Evolutionary conservation across 2,888 invertebrate species (phyloP).

Genomic region (Mesoligia furuncula): DNA sequence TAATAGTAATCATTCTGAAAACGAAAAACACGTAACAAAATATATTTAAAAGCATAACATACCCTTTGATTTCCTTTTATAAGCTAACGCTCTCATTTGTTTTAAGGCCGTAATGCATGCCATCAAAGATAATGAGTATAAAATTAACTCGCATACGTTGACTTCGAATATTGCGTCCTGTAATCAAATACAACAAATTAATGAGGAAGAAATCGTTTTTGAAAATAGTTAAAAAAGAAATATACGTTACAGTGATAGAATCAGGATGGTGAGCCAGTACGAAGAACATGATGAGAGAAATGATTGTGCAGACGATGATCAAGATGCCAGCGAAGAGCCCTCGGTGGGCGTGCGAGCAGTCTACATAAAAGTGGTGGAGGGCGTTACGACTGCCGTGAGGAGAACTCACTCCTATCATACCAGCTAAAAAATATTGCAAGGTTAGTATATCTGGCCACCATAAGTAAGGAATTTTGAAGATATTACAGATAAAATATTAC

Average conservation of each 20-base stretch:
- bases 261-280: constrained; percentile 93
- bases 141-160: constrained; percentile 93
- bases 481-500: constrained; percentile 67
- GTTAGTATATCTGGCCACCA: not conserved
- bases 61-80: constrained; percentile 91
- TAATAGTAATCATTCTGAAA: not conserved
- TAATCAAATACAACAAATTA: constrained; percentile 38
- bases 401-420: constrained; percentile 87
- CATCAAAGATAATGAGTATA: constrained; percentile 92
- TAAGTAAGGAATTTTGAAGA: not conserved
- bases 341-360: constrained; percentile 96
- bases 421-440: constrained; percentile 84
- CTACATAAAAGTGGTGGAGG: constrained; percentile 93
- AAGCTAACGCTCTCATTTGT: constrained; percentile 93
- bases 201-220: not conserved
- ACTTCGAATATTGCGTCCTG: constrained; percentile 93
- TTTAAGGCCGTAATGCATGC: constrained; percentile 92
- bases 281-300: constrained; percentile 97
- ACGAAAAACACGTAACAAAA: not conserved
- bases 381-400: constrained; percentile 85
- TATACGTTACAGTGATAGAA: constrained; percentile 88
- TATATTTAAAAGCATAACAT: constrained; percentile 40
- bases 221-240: not conserved
- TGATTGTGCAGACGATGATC: constrained; percentile 95
- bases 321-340: constrained; percentile 94